These are phyloP conservation scores for Macaca fascicularis DNA, from an alignment of 2,113 vertebrate genomes.

Conservation along the genomic window DNA sequence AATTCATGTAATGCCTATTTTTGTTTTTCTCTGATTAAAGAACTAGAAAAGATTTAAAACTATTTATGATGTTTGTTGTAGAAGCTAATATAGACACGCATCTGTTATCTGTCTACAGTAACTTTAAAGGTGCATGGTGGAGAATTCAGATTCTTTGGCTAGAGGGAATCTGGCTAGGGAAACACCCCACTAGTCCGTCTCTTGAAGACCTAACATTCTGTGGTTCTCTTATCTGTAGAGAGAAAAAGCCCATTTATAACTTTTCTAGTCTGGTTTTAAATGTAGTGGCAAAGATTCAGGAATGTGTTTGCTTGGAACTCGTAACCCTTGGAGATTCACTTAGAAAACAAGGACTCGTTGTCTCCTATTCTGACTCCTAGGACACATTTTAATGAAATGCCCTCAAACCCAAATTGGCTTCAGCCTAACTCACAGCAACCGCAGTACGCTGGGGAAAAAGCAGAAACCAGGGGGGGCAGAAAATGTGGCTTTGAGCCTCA, in stretches of 20 bases:
- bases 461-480: neutral
- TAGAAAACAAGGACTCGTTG: slow-evolving; percentile 63
- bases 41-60: neutral
- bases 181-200: neutral
- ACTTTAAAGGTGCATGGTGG: neutral
- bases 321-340: slow-evolving; percentile 15
- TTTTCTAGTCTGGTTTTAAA: slow-evolving; percentile 9
- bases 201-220: neutral
- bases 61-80: neutral
- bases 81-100: neutral
- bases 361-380: slow-evolving; percentile 17
- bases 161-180: neutral
- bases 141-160: neutral
- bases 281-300: slow-evolving; percentile 59
- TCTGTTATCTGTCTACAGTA: neutral
- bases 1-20: neutral
- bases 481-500: neutral
- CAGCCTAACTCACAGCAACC: neutral
- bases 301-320: slow-evolving; percentile 59
- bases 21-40: slow-evolving; percentile 11
- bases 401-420: slow-evolving; percentile 9
- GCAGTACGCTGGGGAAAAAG: neutral
- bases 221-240: slow-evolving; percentile 30
- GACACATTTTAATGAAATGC: neutral
- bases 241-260: slow-evolving; percentile 52